Base-by-base conservation (phyloP, 2,888 invertebrate genomes). In the Danaus chrysippus region DNA sequence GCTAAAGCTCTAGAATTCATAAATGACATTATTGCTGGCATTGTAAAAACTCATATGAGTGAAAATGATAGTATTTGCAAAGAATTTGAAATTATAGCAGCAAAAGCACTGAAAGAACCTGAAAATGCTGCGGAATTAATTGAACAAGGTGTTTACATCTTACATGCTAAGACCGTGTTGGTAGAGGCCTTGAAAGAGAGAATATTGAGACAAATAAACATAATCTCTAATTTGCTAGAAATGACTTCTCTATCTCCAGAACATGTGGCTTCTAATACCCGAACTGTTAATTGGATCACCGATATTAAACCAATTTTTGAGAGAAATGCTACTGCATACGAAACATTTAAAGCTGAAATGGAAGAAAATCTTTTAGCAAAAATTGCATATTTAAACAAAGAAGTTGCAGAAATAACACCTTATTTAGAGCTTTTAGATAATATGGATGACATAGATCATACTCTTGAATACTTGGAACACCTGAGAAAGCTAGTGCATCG, bases 241-340 rank as follows among this genome's bases (percentile, higher is more conserved):
- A 93, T 96, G 80, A 95, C 95, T 8, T 92, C 94, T 59, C 91
- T 98, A 71, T 91, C 93, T 6, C 87, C 92, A 23, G 94, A 95
- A 54, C 97, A 98, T 74, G 93, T 97, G 52, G 93, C 93, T 57
- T 89, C 96, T 2, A 97, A 97, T 76, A 93, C 95, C n/a, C 92
- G 87, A 53, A 96, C 97, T 0, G 94, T 98, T 0, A 94, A 94
- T 70, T 98, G 98, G 97, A 86, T 97, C 1, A 93, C 92, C 66
- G 92, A 94, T 44, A 97, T 98, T 57, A 94, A 94, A 74, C 94
- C 95, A 0, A 93, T 97, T 62, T 95, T 98, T 75, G 96, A 97
- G 42, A 92, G 92, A 72, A 97, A 96, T 80, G 95, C 96, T 56
- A 93, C 93, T 10, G 91, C 94, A 71, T 96, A 95, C 77, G 98